Percentiles rank a stretch among this genome's conserved stretches.
These are phyloP conservation scores for Lathronympha strigana DNA, from an alignment of 2,888 invertebrate species.

Conservation along the genomic window DNA sequence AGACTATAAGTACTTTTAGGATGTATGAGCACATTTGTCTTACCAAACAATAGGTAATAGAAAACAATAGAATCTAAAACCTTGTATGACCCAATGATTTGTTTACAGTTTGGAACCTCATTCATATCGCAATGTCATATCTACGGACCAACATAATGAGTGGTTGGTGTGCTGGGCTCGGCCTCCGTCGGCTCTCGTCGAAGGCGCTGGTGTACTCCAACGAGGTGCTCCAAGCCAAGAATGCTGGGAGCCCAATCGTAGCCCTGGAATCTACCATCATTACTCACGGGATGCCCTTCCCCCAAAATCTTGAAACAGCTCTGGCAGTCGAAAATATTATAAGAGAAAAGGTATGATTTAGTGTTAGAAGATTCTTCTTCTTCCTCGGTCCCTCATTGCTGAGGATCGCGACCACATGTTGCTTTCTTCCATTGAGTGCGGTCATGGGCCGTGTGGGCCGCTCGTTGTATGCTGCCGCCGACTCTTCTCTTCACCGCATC, in stretches of 20 bases:
- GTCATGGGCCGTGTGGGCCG: no score
- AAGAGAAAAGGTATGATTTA: slow-evolving; percentile 84
- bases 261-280: slow-evolving; percentile 99
- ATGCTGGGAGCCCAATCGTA: slow-evolving; percentile 88
- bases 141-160: slow-evolving; percentile 21
- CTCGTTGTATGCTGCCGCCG: no score
- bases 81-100: no score
- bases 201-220: slow-evolving; percentile 76
- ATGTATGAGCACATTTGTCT: no score
- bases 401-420: no score
- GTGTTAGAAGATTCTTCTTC: no score
- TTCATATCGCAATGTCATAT: slow-evolving; percentile 22
- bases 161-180: neutral
- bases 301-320: slow-evolving; percentile 95
- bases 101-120: neutral
- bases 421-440: no score
- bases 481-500: no score
- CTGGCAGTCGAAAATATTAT: slow-evolving; percentile 91
- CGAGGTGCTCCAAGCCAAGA: slow-evolving; percentile 87
- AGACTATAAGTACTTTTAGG: no score
- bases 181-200: slow-evolving; percentile 4
- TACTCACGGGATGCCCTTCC: slow-evolving; percentile 99
- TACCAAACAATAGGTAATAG: no score
- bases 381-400: no score
- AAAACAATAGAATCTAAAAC: no score